Base-by-base conservation (phyloP, 2,888 invertebrate genomes). In the Aphodius granarius region DNA sequence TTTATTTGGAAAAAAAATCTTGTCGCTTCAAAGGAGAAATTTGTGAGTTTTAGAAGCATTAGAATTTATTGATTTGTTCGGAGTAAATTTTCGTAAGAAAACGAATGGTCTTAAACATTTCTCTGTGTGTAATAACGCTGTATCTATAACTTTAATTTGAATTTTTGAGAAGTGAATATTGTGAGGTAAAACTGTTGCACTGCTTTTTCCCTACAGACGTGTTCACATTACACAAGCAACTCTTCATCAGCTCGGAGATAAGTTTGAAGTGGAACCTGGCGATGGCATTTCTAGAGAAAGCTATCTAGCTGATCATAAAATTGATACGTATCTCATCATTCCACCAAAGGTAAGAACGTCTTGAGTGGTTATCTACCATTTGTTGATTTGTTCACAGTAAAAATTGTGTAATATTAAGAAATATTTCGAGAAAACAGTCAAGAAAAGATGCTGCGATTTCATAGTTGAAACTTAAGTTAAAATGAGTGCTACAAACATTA, bases 211-310 rank as follows among this genome's bases (percentile, higher is more conserved):
- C 87, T 87, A 16, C 89, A 96, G 96, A 43, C 91, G 95, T 73
- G 97, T 97, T 5, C 97, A 97, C 87, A 94, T 97, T 80, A 97
- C 97, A 0, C 93, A 93, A 84, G 93, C 95, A 18, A 97, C 97
- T 0, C 87, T 96, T 76, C 90, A 93, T 68, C 95, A 96, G 84
- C 89, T 97, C 22, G 94, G 92, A 18, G 94, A 92, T 78, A 91
- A 93, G 82, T 97, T 95, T 83, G 93, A 95, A 84, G 95, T 95
- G 76, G 97, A 97, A 83, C 93, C 94, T 0, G 96, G 96, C 0
- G 92, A 95, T 77, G 96, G 96, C 0, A 91, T 90, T 0, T 91
- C 92, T n/a, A 89, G 96, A 74, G 96, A 96, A 84, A 91, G 92
- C 3, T 96, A 96, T 86, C 88, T 97, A 74, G 94, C 95, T 5